Conservation (phyloP, 2,113 vertebrate species). For the mouse (Mus musculus) region DNA sequence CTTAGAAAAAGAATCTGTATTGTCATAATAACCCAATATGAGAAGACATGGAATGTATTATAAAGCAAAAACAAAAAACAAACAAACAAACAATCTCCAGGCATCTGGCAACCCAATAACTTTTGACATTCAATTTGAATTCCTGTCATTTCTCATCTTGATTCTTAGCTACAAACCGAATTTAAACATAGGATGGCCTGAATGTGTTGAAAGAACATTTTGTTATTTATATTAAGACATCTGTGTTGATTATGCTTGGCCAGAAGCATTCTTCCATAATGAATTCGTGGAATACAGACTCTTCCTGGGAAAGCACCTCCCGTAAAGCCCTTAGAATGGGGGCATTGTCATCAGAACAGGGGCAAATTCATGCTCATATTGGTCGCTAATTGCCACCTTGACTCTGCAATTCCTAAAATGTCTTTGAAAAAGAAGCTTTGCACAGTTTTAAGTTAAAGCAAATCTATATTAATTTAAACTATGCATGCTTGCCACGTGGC, state of each 20-base stretch:
- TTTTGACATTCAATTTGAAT: constrained; percentile 67
- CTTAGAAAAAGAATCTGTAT: constrained; percentile 43
- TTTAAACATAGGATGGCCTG: constrained; percentile 34
- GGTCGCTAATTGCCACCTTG: constrained; percentile 36
- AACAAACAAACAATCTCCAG: background rate
- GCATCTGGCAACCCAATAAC: constrained; percentile 38
- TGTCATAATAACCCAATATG: constrained; percentile 61
- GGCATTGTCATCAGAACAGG: background rate
- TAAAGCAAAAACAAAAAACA: background rate
- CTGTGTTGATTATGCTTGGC: constrained; percentile 56
- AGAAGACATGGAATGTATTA: constrained; percentile 23
- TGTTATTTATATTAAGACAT: constrained; percentile 51
- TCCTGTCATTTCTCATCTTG: constrained; percentile 33
- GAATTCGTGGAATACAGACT: constrained; percentile 36
- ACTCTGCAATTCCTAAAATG: constrained; percentile 12
- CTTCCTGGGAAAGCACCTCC: constrained; percentile 1
- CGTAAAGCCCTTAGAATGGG: constrained; percentile 46
- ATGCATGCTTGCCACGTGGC: background rate
- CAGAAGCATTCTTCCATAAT: constrained; percentile 10
- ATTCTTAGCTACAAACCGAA: constrained; percentile 66
- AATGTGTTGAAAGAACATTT: constrained; percentile 30
- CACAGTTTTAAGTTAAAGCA: constrained; percentile 56
- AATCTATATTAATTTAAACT: constrained; percentile 47
- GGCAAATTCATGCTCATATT: background rate
- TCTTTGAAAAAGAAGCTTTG: constrained; percentile 31